Evolutionary conservation across 2,113 vertebrate genomes (phyloP), one percentile per base, ranked within the genome.

Genomic region (Ondatra zibethicus): DNA sequence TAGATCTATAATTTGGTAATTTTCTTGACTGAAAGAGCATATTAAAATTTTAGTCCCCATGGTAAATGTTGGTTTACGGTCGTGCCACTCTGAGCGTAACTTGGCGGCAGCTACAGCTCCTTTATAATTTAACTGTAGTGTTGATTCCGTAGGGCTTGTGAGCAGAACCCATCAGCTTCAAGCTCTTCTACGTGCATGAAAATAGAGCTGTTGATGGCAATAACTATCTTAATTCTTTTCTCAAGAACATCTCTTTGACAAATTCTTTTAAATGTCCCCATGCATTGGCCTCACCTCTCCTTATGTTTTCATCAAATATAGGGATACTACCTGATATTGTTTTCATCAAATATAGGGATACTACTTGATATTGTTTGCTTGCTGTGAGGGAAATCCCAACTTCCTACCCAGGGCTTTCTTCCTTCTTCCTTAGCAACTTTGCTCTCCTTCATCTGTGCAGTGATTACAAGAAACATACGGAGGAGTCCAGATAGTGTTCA

Each of bases 371-470:
- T 36, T 98, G 98, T 98, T 97, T 78, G 96, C 76, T 91, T 97
- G 98, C 98, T 98, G 97, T 98, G 97, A 98, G 92, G 98, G 98
- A 98, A 98, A 98, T 92, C 87, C 80, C 88, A 85, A 77, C 92
- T 97, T 91, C 97, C 97, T 91, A 97, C 93, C 97, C 77, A 98
- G 93, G 93, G 97, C 98, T 98, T 98, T 97, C 96, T 98, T 98
- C 98, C 96, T 98, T 98, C 94, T 97, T 98, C 98, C 95, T 97
- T 97, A 97, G 93, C 96, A 94, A 87, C 61, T 96, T 96, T 98
- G 97, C 97, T 95, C 97, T 96, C 96, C 97, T 98, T 98, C 96
- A 98, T 97, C 94, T 93, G 95, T 96, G 77, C 98, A 97, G 96
- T 95, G 88, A 98, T 97, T 96, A 96, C 95, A 95, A 97, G 96